Base-by-base conservation (phyloP, 2,113 vertebrate species). In the Oxyruncus cristatus region DNA sequence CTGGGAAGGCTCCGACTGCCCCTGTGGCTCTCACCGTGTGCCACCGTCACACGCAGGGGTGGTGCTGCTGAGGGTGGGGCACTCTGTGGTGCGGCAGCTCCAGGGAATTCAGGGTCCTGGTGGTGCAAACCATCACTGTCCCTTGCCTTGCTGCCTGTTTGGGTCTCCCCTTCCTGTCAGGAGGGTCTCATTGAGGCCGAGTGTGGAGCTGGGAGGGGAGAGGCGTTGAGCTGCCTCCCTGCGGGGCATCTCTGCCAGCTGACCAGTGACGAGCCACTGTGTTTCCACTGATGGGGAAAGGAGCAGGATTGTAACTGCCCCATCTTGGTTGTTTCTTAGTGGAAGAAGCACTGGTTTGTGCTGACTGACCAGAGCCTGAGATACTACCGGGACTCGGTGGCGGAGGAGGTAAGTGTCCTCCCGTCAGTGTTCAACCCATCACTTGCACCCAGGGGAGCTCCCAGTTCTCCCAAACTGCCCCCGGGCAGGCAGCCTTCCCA, bases 301-400 rank as follows among this genome's bases (percentile, higher is more conserved):
- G 18, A 65, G 26, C 78, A 63, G 30, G 44, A 7, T 32, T 35
- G 33, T 91, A 77, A 97, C 62, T 50, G 73, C 76, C 35, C 18
- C 26, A 2, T 89, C 26, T 89, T 80, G 22, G 32, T 95, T 92
- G 20, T 89, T 96, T 91, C 73, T 39, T 81, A 99, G 99, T 99
- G 99, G 99, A 99, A 99, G 98, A 99, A 99, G 82, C 99, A 99
- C 98, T 99, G 99, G 99, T 99, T 99, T 97, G 99, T 99, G 88
- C 97, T 99, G 88, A 99, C 99, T 1, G 99, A 99, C 96, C 99
- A 99, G 95, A 99, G 98, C 97, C 97, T 99, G 95, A 98, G 98
- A 96, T 99, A 99, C 97, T 99, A 99, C 97, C 97, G 99, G 87
- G 99, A 99, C 96, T 99, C 99, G 0, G 98, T 99, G 85, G 99